Base-by-base conservation (phyloP, 2,888 invertebrate genomes). In the Drosophila nr. medialis region DNA sequence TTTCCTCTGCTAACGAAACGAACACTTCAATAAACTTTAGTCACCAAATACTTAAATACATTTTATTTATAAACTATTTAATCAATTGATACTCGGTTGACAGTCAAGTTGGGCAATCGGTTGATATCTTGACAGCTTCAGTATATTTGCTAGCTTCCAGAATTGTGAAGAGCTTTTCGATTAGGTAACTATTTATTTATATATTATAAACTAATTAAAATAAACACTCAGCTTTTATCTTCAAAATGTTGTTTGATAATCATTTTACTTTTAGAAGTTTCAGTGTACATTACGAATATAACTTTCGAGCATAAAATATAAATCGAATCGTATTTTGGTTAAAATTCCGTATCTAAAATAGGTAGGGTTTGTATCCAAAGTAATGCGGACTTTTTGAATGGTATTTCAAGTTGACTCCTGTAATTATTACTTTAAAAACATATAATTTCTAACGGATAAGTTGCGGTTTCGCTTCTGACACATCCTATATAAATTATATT, bases 101-200 rank as follows among this genome's bases (percentile, higher is more conserved):
- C 10, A n/a, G 8, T 21, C 27, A 45, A 2, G 10, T 7, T 27
- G n/a, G 2, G 1, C n/a, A 38, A 11, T 4, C 38, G 27, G 30
- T 64, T 27, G 7, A 13, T 48, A 45, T 13, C 1, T 24, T 73
- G 62, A 55, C 55, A 65, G 49, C 15, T 21, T 42, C 40, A 54
- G 50, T 55, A 30, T 18, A 32, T 32, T 4, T 50, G 29, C 38
- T 66, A 54, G 34, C 30, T 13, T 55, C 1, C 27, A 49, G 10
- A 29, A 29, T 10, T 49, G 27, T 8, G 10, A 4, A n/a, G n/a
- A 29, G 2, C 5, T 42, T 1, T 21, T 11, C 18, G 6, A 49
- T 49, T 49, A 27, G 3, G 5, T 29, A 49, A 49, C 49, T 11
- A 18, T 29, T 49, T 49, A 49, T 49, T 10, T 45, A 24, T 45